Base-by-base conservation (phyloP, 2,888 invertebrate species). In the Epinotia brunnichana region DNA sequence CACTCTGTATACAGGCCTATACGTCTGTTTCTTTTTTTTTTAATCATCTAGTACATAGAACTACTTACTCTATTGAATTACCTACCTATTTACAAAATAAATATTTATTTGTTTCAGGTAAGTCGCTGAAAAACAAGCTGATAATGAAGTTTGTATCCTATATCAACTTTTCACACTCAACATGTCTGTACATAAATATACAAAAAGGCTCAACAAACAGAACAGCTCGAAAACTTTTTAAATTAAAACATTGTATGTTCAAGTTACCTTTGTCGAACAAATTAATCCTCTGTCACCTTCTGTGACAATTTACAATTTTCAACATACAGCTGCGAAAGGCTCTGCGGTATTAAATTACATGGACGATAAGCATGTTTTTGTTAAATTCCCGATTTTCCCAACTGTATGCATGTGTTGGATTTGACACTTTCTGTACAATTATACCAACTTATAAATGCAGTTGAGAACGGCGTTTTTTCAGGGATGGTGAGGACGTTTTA, bases 261-360 rank as follows among this genome's bases (percentile, higher is more conserved):
- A 51, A n/a, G 53, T 72, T 69, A 67, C 61, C 29, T 67, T 44
- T 72, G 67, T 67, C 21, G 61, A 67, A 72, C 72, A 72, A 72
- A 72, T 72, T 71, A 71, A 66, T 72, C 61, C 72, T 70, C 21
- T 72, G 72, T 72, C 72, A 62, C 67, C 61, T 72, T 35, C 72
- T 54, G 57, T 29, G 54, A 61, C 39, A 60, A 29, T 71, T 56
- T 51, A 72, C 72, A 44, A 67, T 56, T 19, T 67, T 62, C 48
- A 2, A 39, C 3, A n/a, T 67, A 17, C 72, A 19, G 56, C 19
- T 21, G 39, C 9, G 13, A 60, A 53, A 66, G 35, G 11, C 19
- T 1, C 54, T n/a, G 19, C 19, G 54, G 54, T n/a, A 29, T 44
- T 5, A 35, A 19, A 61, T 24, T n/a, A 48, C 53, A 67, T 13